Evolutionary conservation across 2,797 vertebrate species (phyloP).

Genomic region (Sebastolobus alascanus): DNA sequence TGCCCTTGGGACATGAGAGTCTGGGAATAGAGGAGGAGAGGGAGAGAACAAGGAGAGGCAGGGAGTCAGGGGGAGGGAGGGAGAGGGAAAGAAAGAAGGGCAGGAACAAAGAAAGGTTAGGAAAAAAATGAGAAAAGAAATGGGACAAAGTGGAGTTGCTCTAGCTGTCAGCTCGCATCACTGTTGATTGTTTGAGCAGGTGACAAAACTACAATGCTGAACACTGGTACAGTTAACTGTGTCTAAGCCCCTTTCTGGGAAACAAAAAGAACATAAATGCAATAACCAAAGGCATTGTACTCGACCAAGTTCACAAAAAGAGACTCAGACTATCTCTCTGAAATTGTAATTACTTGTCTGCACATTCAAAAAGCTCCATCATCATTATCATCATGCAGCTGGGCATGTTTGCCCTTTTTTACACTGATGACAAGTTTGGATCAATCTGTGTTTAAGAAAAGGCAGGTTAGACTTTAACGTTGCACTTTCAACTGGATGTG

Average conservation of each 20-base stretch:
- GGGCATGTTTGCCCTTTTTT: constrained; percentile 53
- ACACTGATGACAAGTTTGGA: constrained; percentile 64
- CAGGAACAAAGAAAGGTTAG: constrained; percentile 73
- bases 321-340: constrained; percentile 57
- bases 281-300: constrained; percentile 74
- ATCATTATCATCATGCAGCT: constrained; percentile 66
- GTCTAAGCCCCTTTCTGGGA: constrained; percentile 67
- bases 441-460: constrained; percentile 76
- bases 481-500: constrained; percentile 80
- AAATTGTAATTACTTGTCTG: constrained; percentile 74
- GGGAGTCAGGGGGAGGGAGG: constrained; percentile 50
- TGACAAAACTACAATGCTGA: constrained; percentile 81
- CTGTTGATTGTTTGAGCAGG: constrained; percentile 82
- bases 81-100: constrained; percentile 46
- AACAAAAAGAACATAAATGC: constrained; percentile 75
- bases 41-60: constrained; percentile 63
- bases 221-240: constrained; percentile 78
- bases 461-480: constrained; percentile 73
- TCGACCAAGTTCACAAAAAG: constrained; percentile 62
- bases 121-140: constrained; percentile 69
- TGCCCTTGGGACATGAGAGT: constrained; percentile 91
- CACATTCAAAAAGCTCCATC: constrained; percentile 65
- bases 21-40: constrained; percentile 72
- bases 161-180: constrained; percentile 84
- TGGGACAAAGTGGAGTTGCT: constrained; percentile 81